Conservation (phyloP, 2,888 invertebrate genomes). For the Netelia virgata region DNA sequence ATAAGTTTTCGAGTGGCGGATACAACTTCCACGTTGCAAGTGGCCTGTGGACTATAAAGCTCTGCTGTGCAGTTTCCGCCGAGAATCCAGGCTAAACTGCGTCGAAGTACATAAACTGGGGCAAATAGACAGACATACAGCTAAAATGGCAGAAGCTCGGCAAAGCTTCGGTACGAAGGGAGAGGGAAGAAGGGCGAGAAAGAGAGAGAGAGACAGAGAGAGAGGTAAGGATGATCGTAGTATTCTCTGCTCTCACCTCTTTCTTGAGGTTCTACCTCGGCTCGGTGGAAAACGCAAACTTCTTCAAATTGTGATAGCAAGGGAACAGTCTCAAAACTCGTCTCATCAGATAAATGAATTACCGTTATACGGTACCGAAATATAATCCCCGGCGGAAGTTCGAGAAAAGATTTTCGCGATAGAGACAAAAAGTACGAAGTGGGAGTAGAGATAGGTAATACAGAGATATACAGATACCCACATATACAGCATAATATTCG, state of each 20-base stretch:
- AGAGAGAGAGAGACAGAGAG: constrained; percentile 18
- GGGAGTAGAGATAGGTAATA: not conserved
- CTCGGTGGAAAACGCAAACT: constrained; percentile 27
- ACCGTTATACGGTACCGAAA: not conserved
- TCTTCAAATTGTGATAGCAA: constrained; percentile 7
- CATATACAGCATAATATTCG: not conserved
- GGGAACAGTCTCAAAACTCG: constrained; percentile 6
- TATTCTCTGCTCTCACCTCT: constrained; percentile 11
- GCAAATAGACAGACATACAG: constrained; percentile 4
- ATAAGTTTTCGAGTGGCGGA: constrained; percentile 23
- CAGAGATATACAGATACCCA: no score
- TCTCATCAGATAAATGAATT: constrained; percentile 28
- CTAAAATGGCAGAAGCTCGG: constrained; percentile 25
- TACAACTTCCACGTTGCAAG: constrained; percentile 16
- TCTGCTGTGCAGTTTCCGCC: constrained; percentile 13
- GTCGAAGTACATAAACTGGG: constrained; percentile 30
- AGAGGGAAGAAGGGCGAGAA: not conserved
- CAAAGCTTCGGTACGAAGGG: not conserved
- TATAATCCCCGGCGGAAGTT: not conserved
- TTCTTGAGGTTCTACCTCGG: constrained; percentile 8
- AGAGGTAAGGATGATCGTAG: constrained; percentile 1
- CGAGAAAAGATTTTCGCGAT: constrained; percentile 16
- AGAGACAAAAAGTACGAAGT: not conserved
- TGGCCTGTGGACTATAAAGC: constrained; percentile 14
- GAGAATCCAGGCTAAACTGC: constrained; percentile 19